phyloP scores from a whole-genome alignment of 2,113 vertebrate species.

The Gasterosteus nipponicus region DNA sequence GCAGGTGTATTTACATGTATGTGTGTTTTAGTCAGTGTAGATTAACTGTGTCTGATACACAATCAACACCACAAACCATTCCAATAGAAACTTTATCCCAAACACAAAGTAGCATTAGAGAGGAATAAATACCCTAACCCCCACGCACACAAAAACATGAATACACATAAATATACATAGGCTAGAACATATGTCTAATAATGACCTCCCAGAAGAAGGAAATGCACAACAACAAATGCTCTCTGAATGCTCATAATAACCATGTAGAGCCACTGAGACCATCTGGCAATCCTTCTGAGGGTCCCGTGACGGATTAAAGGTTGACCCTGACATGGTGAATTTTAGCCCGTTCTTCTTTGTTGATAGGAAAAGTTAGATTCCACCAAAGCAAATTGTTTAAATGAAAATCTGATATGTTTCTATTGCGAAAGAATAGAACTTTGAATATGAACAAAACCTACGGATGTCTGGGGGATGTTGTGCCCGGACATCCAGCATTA shows the following conservation, averaged over 20 bases:
- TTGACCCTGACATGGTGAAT: slow-evolving; percentile 22
- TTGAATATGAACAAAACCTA: neutral
- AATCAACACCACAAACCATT: neutral
- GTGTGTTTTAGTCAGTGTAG: neutral
- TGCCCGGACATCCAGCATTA: neutral
- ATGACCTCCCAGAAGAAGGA: slow-evolving; percentile 3
- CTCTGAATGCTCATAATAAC: slow-evolving; percentile 41
- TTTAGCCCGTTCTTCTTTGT: slow-evolving; percentile 18
- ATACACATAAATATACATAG: neutral
- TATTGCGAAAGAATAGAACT: neutral
- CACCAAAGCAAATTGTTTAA: neutral
- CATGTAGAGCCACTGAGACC: slow-evolving; percentile 19
- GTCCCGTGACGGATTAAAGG: slow-evolving; percentile 39
- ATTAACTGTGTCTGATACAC: neutral
- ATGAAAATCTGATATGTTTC: neutral
- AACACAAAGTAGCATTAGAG: neutral
- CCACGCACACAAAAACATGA: neutral
- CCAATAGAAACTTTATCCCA: neutral
- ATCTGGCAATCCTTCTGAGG: slow-evolving; percentile 25
- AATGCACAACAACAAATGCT: slow-evolving; percentile 15
- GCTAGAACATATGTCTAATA: neutral
- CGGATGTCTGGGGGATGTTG: neutral
- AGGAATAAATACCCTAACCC: neutral
- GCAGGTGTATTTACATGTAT: neutral
- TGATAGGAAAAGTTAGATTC: slow-evolving; percentile 1